Evolutionary conservation across 2,113 vertebrate species (phyloP), one percentile per base, ranked within the genome.

Genomic region (Rallus limicola): DNA sequence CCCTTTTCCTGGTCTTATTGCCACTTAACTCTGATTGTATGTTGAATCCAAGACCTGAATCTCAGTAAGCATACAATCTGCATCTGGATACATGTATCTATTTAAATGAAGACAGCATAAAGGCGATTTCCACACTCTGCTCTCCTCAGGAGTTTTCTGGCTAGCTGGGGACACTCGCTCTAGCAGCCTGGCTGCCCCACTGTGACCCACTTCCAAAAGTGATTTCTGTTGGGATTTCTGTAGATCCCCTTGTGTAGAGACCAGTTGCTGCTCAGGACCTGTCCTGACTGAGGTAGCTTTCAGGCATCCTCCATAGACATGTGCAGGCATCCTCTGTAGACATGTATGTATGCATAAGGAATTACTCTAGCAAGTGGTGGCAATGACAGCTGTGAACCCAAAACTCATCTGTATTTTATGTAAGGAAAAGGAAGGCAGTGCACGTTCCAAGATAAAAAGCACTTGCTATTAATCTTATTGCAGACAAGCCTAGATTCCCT

Each of bases 1-100:
- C 23, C 9, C 38, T 89, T 88, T 94, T 26, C 53, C 69, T 63
- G 76, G 65, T 86, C 62, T 92, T 86, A 72, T 8, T 86, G 53
- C n/a, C 74, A 50, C 53, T 84, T 90, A 81, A 52, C 25, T 87
- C 46, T 92, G 16, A 70, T 8, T 40, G 23, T 44, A 6, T 8
- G 16, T 77, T 77, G 34, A 86, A 76, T 75, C 48, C n/a, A 64
- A 75, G 25, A 88, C 26, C 50, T 75, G 46, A 82, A 68, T 76
- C 48, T 59, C 64, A 70, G 5, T 58, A 36, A 53, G 11, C 31
- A 20, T 55, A 52, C 0, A 0, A 71, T 83, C 52, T 82, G 16
- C 19, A 34, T 65, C 33, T 46, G 34, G 70, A 63, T 74, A 53
- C 23, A 63, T 53, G 5, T 23, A 16, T 42, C 8, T 87, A 33